Percentiles rank a stretch among this genome's conserved stretches.
phyloP scores from a whole-genome alignment of 2,797 vertebrate genomes.

The Aplochiton taeniatus region DNA sequence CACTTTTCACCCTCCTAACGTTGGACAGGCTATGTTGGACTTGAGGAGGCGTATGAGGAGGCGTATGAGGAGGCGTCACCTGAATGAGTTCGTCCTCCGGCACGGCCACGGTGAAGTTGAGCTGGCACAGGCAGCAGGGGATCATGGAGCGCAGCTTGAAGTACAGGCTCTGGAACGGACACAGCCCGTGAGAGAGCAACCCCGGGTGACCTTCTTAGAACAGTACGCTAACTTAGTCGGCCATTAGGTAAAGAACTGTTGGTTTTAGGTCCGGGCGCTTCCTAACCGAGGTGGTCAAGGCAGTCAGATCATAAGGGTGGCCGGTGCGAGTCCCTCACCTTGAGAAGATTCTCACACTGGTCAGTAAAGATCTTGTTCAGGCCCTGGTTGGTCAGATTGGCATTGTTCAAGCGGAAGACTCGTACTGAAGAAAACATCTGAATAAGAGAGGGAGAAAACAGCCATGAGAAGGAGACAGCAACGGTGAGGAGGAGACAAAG shows the following conservation, averaged over 20 bases:
- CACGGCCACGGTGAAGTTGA: slow-evolving; percentile 95
- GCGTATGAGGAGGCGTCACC: slow-evolving; percentile 62
- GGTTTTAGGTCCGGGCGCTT: too few species aligned
- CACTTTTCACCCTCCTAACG: too few species aligned
- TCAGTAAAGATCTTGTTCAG: slow-evolving; percentile 98
- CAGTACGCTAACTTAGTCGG: too few species aligned
- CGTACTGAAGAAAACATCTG: slow-evolving; percentile 99
- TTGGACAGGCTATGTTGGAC: too few species aligned
- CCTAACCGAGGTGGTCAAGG: too few species aligned
- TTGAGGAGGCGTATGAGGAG: neutral
- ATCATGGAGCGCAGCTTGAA: slow-evolving; percentile 97
- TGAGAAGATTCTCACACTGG: slow-evolving; percentile 96
- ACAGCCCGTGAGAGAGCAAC: neutral
- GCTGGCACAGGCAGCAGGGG: slow-evolving; percentile 96
- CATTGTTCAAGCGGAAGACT: slow-evolving; percentile 88
- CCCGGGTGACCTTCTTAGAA: too few species aligned
- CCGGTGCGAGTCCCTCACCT: slow-evolving; percentile 73
- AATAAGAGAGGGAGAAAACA: slow-evolving; percentile 24
- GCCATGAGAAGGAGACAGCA: neutral
- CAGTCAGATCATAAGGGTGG: neutral
- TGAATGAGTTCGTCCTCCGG: slow-evolving; percentile 98
- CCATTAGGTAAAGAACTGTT: too few species aligned
- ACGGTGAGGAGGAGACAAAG: slow-evolving; percentile 4
- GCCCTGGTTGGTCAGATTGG: slow-evolving; percentile 91
- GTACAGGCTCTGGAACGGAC: slow-evolving; percentile 89